Evolutionary conservation across 2,797 vertebrate species (phyloP).

Genomic region (Muscicapa comitata): DNA sequence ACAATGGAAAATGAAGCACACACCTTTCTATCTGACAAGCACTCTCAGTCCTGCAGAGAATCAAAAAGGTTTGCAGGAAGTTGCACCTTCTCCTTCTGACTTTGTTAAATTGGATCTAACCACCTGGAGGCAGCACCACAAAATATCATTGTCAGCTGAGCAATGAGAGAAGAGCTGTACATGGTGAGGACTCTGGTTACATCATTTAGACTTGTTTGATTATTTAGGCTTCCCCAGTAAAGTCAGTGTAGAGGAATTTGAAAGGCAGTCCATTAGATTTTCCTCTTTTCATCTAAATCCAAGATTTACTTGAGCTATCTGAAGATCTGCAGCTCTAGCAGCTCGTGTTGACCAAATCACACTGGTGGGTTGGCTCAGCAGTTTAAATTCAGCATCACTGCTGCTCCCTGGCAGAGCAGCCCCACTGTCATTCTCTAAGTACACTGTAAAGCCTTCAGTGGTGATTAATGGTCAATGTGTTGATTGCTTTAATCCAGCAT

Average conservation of each 20-base stretch:
- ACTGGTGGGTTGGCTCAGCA: neutral
- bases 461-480: conserved; percentile 34
- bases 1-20: neutral
- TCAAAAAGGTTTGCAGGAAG: neutral
- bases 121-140: neutral
- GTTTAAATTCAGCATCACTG: neutral
- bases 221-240: neutral
- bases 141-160: neutral
- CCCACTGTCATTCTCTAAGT: neutral
- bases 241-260: neutral
- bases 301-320: neutral
- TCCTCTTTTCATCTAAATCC: neutral
- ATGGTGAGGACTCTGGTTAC: neutral
- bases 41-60: neutral
- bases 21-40: neutral
- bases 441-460: neutral
- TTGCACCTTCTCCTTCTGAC: neutral
- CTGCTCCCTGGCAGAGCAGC: neutral
- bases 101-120: neutral
- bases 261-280: neutral
- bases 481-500: conserved; percentile 42
- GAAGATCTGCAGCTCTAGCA: neutral
- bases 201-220: neutral
- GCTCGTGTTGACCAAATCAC: neutral
- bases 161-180: neutral